Conservation (phyloP, 2,113 vertebrate genomes). For the Procavia capensis region DNA sequence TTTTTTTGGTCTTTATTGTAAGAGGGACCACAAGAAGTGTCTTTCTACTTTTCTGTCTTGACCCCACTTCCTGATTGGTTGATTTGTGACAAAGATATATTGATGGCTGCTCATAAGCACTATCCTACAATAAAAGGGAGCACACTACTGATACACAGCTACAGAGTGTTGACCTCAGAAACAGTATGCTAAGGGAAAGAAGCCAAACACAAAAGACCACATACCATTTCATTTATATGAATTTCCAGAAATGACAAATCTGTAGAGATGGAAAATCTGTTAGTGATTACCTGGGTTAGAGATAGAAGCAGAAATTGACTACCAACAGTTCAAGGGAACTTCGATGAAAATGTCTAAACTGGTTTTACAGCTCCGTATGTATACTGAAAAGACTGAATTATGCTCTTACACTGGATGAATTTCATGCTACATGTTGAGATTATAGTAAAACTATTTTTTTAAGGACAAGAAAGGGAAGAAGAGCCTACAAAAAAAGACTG, state of each 20-base stretch:
- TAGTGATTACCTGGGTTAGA: neutral
- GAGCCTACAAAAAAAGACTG: neutral
- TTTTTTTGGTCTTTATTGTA: too few species aligned
- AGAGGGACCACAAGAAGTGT: too few species aligned
- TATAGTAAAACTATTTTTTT: neutral
- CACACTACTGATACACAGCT: neutral
- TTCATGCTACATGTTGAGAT: neutral
- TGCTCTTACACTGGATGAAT: neutral
- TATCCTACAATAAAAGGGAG: slow-evolving; percentile 25
- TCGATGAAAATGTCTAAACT: neutral
- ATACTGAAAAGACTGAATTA: neutral
- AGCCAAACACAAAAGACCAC: neutral
- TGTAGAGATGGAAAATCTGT: neutral
- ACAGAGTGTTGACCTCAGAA: neutral
- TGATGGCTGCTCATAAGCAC: neutral
- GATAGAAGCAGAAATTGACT: neutral
- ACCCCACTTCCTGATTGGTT: too few species aligned
- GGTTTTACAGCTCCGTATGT: neutral
- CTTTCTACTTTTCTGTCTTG: too few species aligned
- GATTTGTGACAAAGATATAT: neutral
- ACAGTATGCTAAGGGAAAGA: slow-evolving; percentile 18
- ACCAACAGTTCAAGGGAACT: neutral
- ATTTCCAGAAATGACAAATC: neutral
- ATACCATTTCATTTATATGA: neutral
- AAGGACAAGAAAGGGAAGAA: neutral